Evolutionary conservation across 2,113 vertebrate species (phyloP).

Genomic region (Oenanthe oenanthe): DNA sequence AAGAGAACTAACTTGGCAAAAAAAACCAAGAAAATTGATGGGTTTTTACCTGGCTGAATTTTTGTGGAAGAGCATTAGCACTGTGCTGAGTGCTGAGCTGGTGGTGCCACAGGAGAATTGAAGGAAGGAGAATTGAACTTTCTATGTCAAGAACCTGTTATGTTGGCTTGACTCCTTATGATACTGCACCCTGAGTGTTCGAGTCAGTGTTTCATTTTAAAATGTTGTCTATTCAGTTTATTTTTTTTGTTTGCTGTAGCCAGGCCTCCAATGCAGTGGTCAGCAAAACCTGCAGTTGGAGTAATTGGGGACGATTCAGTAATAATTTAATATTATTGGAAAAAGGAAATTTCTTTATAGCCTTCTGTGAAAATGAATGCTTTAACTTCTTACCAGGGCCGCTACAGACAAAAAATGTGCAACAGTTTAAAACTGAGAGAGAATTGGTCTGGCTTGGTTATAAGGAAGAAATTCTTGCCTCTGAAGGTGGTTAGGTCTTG

Average conservation of each 20-base stretch:
- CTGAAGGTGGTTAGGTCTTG: not conserved
- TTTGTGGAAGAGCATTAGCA: not conserved
- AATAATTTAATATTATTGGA: not conserved
- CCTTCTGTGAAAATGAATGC: not conserved
- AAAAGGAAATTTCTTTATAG: not conserved
- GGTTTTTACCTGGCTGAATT: not conserved
- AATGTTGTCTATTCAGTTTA: not conserved
- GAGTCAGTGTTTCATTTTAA: not conserved
- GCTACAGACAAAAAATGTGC: not conserved
- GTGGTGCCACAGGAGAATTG: not conserved
- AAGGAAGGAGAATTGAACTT: not conserved
- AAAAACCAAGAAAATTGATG: accelerated
- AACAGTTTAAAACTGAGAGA: not conserved
- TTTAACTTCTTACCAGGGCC: not conserved
- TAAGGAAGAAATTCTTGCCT: not conserved
- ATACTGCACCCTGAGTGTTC: not conserved
- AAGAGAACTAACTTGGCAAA: not conserved
- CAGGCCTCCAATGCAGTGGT: not conserved
- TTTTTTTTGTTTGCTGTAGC: not conserved
- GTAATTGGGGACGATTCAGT: accelerated
- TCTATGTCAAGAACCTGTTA: not conserved
- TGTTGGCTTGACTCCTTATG: not conserved
- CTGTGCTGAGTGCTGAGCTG: not conserved
- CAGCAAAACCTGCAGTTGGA: not conserved
- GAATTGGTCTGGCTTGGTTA: not conserved